A percentile compares a stretch with the other conserved stretches of the same genome.
Conservation (phyloP, 2,797 vertebrate genomes). For the Orientallactaga sibirica region DNA sequence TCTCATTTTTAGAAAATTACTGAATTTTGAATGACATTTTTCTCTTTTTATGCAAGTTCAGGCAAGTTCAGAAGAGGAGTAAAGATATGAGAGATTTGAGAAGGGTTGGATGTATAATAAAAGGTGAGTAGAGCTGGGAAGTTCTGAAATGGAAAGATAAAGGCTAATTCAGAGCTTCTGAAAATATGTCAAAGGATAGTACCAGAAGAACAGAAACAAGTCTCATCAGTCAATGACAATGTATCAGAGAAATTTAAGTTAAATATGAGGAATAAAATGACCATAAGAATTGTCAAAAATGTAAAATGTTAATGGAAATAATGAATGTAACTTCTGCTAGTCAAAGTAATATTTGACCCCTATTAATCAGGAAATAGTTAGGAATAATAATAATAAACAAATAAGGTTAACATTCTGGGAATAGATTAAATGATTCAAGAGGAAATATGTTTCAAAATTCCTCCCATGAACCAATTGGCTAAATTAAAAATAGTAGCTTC, state of each 20-base stretch:
- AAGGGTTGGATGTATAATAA: background rate
- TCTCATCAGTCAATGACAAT: constrained; percentile 43
- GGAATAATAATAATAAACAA: constrained; percentile 70
- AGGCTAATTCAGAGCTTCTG: background rate
- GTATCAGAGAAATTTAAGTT: constrained; percentile 50
- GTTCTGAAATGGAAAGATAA: constrained; percentile 34
- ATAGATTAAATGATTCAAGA: constrained; percentile 56
- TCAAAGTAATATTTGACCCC: constrained; percentile 65
- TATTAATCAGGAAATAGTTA: constrained; percentile 59
- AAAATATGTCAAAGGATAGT: constrained; percentile 45
- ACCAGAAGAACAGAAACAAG: constrained; percentile 32
- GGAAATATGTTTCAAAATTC: constrained; percentile 56
- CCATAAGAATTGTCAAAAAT: constrained; percentile 42
- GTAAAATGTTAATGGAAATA: constrained; percentile 71
- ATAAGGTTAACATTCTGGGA: constrained; percentile 49
- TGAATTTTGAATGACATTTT: constrained; percentile 54
- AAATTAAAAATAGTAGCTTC: constrained; percentile 31
- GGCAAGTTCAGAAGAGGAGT: constrained; percentile 3
- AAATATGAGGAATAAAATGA: constrained; percentile 72
- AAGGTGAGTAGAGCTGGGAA: constrained; percentile 15
- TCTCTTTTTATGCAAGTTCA: constrained; percentile 51
- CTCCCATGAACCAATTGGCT: constrained; percentile 2
- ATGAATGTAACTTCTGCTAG: constrained; percentile 66
- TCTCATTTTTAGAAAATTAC: constrained; percentile 41
- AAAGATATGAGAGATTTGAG: constrained; percentile 1